Conservation (phyloP, 1,140 invertebrate genomes). For the Aphidius gifuensis region DNA sequence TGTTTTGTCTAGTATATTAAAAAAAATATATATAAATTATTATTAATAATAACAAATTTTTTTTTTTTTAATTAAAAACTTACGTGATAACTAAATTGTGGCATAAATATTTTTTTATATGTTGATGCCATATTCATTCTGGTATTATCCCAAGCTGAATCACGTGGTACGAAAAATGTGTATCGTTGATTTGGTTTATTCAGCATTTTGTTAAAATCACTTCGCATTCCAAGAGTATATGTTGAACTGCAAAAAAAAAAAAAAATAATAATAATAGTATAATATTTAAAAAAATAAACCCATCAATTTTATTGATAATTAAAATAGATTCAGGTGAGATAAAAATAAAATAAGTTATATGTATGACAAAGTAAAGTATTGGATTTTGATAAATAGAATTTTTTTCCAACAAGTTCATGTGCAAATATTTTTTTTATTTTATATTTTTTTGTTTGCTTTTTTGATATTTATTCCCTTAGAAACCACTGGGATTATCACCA, state of each 20-base stretch:
- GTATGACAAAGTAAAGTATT: conserved; percentile 7
- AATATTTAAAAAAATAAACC: not conserved
- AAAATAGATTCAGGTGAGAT: conserved; percentile 4
- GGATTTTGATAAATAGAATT: conserved; percentile 9
- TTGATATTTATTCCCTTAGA: conserved; percentile 1
- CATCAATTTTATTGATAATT: not conserved
- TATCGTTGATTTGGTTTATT: conserved; percentile 74
- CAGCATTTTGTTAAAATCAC: conserved; percentile 75
- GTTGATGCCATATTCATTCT: conserved; percentile 69
- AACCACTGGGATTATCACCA: conserved; percentile 14
- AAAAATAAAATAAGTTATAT: not conserved
- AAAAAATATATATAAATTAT: conserved; percentile 2
- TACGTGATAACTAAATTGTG: conserved; percentile 77
- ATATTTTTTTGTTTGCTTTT: conserved; percentile 6
- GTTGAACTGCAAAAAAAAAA: conserved; percentile 64
- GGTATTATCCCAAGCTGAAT: conserved; percentile 79
- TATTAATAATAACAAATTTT: not conserved
- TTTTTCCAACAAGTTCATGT: conserved; percentile 1
- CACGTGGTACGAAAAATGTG: conserved; percentile 87
- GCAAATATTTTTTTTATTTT: conserved; percentile 1
- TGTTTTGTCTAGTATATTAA: conserved; percentile 62
- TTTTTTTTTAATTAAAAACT: conserved; percentile 43
- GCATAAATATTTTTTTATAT: conserved; percentile 81
- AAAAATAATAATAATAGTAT: not conserved
- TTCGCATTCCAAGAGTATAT: conserved; percentile 67